Evolutionary conservation across 2,113 vertebrate species (phyloP), one percentile per base, ranked within the genome.

Genomic region (Gulo gulo): DNA sequence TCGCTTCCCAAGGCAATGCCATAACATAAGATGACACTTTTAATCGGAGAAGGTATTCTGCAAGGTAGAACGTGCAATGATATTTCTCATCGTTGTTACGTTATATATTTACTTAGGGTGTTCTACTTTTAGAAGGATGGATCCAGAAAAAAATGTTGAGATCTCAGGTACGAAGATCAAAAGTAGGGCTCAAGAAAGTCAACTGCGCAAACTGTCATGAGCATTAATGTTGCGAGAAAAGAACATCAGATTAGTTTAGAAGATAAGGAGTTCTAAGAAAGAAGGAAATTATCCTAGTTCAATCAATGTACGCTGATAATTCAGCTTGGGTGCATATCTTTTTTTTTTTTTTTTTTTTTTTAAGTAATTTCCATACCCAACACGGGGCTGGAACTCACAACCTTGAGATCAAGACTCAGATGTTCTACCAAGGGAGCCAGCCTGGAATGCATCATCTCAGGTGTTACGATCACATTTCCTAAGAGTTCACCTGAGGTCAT

Each of bases 1-100:
- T 99, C 98, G 83, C 92, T 98, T 97, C 99, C 99, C 84, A 85
- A 3, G 92, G 98, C 98, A 97, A 99, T 24, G 81, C 97, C 99
- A 93, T 98, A 98, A 96, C 99, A 99, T 88, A 97, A 98, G 91
- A 99, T 71, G 0, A 95, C 80, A 81, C n/a, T 95, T 98, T 95
- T 98, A 97, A 99, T 96, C 4, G 96, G 96, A 92, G 91, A 39
- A 78, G 98, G 99, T 97, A 99, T 98, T 97, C 99, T 99, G 98
- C 55, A 98, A 98, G 82, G 92, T 14, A 98, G 79, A 98, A 98
- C 11, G 93, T 0, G 0, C 31, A 97, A 88, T 50, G n/a, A 20
- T 50, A 85, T 79, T 92, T 94, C 26, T 91, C 31, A 76, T 4
- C 67, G 82, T 36, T 63, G 20, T 84, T 93, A 74, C 29, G 18